Base-by-base conservation (phyloP, 2,888 invertebrate genomes). In the Phyllotreta cruciferae region DNA sequence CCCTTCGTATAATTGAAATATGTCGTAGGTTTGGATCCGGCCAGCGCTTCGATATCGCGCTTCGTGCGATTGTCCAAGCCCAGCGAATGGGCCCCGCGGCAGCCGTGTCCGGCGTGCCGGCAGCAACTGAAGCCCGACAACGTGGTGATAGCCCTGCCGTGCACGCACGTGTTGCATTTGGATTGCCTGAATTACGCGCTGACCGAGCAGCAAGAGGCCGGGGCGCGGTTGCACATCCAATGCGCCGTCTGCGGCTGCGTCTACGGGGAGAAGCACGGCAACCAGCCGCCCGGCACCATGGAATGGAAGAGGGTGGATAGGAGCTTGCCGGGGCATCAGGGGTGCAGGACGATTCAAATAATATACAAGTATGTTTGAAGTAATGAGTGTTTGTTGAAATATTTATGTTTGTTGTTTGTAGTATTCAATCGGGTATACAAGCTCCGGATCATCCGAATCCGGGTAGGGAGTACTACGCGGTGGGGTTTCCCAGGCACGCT, bases 241-340 rank as follows among this genome's bases (percentile, higher is more conserved):
- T 96, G 96, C 79, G 91, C 92, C 2, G 90, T 92, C 24, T 95
- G 95, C 81, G 93, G 93, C 67, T 88, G 88, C 73, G 88, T 91
- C 72, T 93, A 93, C 80, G 94, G 94, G 0, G 90, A 91, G 82
- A 88, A 88, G 66, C 83, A 85, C 72, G 92, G 92, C 42, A 92
- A 90, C 79, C 94, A 94, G 82, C 93, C 94, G 1, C 85, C 87
- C 24, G 93, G 93, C 63, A 88, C 87, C 68, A 93, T 93, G 93
- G 90, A 91, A 72, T 92, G 92, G 91, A 86, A 88, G 55, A 83
- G 90, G 66, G 85, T 90, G 69, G 87, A 88, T 66, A 84, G 87
- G 69, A 83, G 87, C 66, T 78, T 93, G 74, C 90, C 93, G 58
- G 90, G 92, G 0, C 87, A 88, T 77, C 83, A 85, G 57, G 85